These are phyloP conservation scores for Triplophysa dalaica DNA, from an alignment of 2,113 vertebrate species.

Conservation along the genomic window DNA sequence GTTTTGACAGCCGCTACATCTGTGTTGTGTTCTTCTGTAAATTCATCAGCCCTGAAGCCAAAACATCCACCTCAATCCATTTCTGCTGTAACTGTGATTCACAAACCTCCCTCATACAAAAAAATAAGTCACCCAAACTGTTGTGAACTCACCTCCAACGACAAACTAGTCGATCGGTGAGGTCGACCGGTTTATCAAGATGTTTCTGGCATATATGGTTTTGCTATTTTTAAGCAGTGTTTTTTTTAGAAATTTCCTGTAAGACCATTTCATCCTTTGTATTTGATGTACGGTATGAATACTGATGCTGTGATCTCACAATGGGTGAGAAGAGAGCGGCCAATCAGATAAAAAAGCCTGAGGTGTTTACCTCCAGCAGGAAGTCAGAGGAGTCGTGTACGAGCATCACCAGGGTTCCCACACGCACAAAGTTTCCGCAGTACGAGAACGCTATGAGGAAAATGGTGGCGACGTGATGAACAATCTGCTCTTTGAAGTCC, in stretches of 20 bases:
- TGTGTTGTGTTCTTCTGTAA: not conserved
- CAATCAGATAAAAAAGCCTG: not conserved
- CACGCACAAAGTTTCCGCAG: conserved; percentile 84
- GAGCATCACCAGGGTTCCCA: conserved; percentile 86
- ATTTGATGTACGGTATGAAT: not conserved
- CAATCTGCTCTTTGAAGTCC: conserved; percentile 91
- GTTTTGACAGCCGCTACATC: not conserved
- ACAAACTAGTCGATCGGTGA: no score
- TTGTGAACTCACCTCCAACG: no score
- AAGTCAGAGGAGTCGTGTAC: conserved; percentile 86
- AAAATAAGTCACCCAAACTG: no score
- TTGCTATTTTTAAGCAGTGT: no score
- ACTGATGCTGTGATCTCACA: not conserved
- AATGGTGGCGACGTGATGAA: conserved; percentile 87
- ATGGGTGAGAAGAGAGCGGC: not conserved
- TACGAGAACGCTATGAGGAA: conserved; percentile 89
- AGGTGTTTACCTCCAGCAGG: conserved; percentile 79
- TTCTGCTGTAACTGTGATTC: no score
- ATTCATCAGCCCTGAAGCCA: not conserved
- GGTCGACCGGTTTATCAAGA: no score
- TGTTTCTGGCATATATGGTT: no score
- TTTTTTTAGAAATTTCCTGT: no score
- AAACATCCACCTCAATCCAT: not conserved
- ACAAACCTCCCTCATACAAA: no score
- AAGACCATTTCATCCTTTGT: no score